A percentile compares a stretch with the other conserved stretches of the same genome.
Conservation (phyloP, 1,140 invertebrate species). For the Batillaria attramentaria region DNA sequence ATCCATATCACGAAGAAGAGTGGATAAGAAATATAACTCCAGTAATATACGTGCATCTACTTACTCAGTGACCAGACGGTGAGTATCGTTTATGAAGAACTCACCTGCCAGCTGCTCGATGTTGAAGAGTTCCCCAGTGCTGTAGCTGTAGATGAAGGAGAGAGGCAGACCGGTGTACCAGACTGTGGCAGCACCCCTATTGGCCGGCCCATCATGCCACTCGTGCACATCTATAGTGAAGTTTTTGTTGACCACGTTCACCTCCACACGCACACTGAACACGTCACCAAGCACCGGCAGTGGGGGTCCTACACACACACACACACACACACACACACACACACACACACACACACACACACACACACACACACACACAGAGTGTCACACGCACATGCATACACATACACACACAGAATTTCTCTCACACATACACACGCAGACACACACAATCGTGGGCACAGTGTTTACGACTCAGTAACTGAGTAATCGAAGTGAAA, state of each 20-base stretch:
- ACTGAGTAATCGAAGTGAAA: background rate
- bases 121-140: slow-evolving; percentile 37
- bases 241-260: slow-evolving; percentile 45
- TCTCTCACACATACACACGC: slow-evolving; percentile 11
- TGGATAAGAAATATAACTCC: no score
- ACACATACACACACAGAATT: background rate
- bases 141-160: slow-evolving; percentile 39
- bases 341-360: background rate
- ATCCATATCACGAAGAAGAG: no score
- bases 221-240: slow-evolving; percentile 42
- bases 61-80: no score
- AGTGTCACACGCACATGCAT: background rate
- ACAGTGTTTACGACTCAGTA: background rate
- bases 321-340: background rate
- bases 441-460: background rate
- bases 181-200: slow-evolving; percentile 37
- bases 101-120: slow-evolving; percentile 17
- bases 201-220: slow-evolving; percentile 41
- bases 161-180: slow-evolving; percentile 30
- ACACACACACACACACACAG: background rate
- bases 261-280: slow-evolving; percentile 45
- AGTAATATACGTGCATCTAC: no score
- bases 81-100: background rate
- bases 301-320: slow-evolving; percentile 5
- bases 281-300: slow-evolving; percentile 35